These are phyloP conservation scores for Emydoidea blandingii DNA, from an alignment of 2,797 vertebrate species.

Conservation along the genomic window DNA sequence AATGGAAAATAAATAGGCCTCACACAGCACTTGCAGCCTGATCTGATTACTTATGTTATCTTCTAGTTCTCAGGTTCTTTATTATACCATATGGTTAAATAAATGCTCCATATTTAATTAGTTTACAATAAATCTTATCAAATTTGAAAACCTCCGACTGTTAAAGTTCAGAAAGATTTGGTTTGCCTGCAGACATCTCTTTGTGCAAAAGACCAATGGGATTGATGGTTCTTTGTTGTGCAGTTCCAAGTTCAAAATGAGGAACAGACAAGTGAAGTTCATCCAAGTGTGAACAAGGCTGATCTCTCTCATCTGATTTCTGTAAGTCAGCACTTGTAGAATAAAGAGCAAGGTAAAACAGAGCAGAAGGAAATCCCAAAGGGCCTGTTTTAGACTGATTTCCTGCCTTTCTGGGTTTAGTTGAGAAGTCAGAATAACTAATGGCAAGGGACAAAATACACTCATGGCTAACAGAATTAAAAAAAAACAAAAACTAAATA, in stretches of 20 bases:
- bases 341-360: neutral
- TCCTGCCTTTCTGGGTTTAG: neutral
- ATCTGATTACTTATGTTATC: neutral
- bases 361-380: neutral
- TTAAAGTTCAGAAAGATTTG: constrained; percentile 43
- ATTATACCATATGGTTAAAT: constrained; percentile 42
- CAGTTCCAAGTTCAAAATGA: constrained; percentile 58
- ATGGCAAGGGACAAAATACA: neutral
- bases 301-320: constrained; percentile 30
- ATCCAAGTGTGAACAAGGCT: constrained; percentile 34
- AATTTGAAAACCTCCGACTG: constrained; percentile 54
- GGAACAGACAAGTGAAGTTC: constrained; percentile 14
- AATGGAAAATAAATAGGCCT: neutral
- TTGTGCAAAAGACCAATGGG: constrained; percentile 33
- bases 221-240: constrained; percentile 60
- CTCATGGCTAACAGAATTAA: neutral
- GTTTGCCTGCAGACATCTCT: constrained; percentile 64
- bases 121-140: neutral
- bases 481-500: neutral
- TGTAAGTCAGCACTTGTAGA: neutral
- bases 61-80: constrained; percentile 16
- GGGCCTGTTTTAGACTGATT: neutral
- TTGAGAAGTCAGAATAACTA: neutral
- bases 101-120: neutral
- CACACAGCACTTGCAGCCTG: neutral